phyloP scores from a whole-genome alignment of 37 sponge, comb jelly and placozoan species.

The Halisarca cf. caerulea region DNA sequence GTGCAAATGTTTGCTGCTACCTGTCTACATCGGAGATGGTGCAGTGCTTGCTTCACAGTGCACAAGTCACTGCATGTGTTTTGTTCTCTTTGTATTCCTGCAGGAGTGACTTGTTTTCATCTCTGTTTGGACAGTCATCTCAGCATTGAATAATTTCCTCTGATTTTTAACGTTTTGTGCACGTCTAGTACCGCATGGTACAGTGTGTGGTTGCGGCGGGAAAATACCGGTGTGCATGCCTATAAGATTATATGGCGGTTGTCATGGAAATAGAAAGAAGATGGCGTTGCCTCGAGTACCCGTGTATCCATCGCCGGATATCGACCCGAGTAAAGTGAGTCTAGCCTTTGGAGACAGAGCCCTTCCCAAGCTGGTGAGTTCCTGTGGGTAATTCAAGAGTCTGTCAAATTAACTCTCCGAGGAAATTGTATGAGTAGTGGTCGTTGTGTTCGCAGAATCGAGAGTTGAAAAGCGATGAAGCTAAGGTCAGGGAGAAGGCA shows the following conservation, averaged over 20 bases:
- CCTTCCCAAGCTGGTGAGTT: conserved; percentile 82
- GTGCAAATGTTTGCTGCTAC: too few relatives aligned
- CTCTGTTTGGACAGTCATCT: conserved; percentile 5
- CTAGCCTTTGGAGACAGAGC: conserved; percentile 88
- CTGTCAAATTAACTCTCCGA: too few relatives aligned
- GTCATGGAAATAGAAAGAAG: conserved; percentile 4
- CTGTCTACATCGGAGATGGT: too few relatives aligned
- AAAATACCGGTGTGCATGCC: too few relatives aligned
- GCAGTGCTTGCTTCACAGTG: too few relatives aligned
- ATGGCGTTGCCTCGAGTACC: conserved; percentile 84
- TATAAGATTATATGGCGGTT: too few relatives aligned
- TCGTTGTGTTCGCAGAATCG: conserved; percentile 45
- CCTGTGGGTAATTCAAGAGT: not conserved
- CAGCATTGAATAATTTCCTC: too few relatives aligned
- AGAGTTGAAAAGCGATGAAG: conserved; percentile 57
- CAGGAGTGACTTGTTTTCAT: conserved; percentile 11
- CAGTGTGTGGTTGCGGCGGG: too few relatives aligned
- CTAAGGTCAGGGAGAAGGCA: conserved; percentile 57
- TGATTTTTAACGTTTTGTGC: too few relatives aligned
- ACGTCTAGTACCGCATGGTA: too few relatives aligned
- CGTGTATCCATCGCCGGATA: conserved; percentile 52
- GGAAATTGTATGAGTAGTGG: too few relatives aligned
- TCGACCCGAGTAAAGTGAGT: conserved; percentile 73
- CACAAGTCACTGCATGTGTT: too few relatives aligned
- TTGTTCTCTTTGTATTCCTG: not conserved